These are phyloP conservation scores for Agrilus planipennis DNA, from an alignment of 1,140 invertebrate species.

Conservation along the genomic window DNA sequence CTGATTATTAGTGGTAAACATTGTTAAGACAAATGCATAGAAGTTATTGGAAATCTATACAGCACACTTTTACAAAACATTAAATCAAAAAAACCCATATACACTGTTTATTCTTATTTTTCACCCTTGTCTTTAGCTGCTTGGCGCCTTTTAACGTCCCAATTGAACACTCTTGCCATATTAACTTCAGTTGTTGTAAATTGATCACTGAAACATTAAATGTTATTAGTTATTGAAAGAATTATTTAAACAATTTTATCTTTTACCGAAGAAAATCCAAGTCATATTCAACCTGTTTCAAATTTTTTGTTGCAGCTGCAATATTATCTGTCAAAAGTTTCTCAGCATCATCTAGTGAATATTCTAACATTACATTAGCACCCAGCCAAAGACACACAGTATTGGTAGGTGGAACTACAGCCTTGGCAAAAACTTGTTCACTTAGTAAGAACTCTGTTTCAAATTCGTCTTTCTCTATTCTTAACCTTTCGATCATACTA, in stretches of 20 bases:
- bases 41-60: too few relatives aligned
- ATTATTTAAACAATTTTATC: too few relatives aligned
- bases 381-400: conserved; percentile 97
- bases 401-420: conserved; percentile 78
- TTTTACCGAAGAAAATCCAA: conserved; percentile 69
- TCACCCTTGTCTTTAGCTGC: conserved; percentile 34
- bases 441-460: conserved; percentile 89
- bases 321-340: conserved; percentile 79
- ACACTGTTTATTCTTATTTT: conserved; percentile 2
- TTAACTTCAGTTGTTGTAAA: conserved; percentile 98
- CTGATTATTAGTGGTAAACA: too few relatives aligned
- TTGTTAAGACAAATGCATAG: too few relatives aligned
- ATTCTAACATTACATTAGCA: conserved; percentile 98
- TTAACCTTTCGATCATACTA: conserved; percentile 84
- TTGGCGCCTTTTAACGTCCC: conserved; percentile 84
- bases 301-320: conserved; percentile 71
- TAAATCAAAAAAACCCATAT: conserved; percentile 7
- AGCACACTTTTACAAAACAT: too few relatives aligned
- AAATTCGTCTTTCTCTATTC: conserved; percentile 66
- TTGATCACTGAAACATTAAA: conserved; percentile 65
- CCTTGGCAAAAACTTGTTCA: conserved; percentile 90
- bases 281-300: conserved; percentile 79
- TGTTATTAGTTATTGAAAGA: conserved; percentile 15
- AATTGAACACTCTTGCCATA: conserved; percentile 93
- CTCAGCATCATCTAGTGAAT: conserved; percentile 85